These are phyloP conservation scores for Phengaris arion DNA, from an alignment of 2,888 invertebrate species.

Conservation along the genomic window DNA sequence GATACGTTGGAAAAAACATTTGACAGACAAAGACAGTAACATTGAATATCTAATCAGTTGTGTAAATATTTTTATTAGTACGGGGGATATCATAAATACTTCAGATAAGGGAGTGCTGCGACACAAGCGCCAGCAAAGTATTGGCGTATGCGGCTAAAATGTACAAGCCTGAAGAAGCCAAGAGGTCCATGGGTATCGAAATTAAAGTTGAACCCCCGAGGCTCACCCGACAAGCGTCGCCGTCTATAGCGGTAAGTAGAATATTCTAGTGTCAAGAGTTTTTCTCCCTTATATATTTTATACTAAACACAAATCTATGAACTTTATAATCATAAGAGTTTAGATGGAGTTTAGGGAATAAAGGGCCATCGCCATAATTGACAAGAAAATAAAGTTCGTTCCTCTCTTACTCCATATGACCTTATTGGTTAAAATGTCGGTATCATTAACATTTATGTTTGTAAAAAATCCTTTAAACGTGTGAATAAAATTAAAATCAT, in stretches of 20 bases:
- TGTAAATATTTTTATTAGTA: no score
- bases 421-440: no score
- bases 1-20: no score
- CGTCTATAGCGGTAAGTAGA: slow-evolving; percentile 7
- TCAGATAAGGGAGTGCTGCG: slow-evolving; percentile 64
- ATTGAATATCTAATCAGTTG: no score
- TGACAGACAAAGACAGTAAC: no score
- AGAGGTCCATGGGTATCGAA: not conserved
- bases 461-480: not conserved
- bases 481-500: not conserved
- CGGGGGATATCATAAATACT: not conserved
- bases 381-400: no score
- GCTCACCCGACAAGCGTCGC: not conserved
- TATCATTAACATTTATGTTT: no score
- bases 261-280: not conserved
- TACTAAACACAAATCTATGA: no score
- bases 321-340: no score
- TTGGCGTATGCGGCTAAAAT: slow-evolving; percentile 46
- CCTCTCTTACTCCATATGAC: no score
- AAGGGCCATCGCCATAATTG: no score
- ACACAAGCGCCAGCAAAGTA: slow-evolving; percentile 55
- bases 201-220: not conserved
- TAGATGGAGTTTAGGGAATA: no score
- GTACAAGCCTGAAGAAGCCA: not conserved
- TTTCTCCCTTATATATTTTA: not conserved